Evolutionary conservation across 1,140 invertebrate genomes (phyloP).

Genomic region (Andrena cerasifolii): DNA sequence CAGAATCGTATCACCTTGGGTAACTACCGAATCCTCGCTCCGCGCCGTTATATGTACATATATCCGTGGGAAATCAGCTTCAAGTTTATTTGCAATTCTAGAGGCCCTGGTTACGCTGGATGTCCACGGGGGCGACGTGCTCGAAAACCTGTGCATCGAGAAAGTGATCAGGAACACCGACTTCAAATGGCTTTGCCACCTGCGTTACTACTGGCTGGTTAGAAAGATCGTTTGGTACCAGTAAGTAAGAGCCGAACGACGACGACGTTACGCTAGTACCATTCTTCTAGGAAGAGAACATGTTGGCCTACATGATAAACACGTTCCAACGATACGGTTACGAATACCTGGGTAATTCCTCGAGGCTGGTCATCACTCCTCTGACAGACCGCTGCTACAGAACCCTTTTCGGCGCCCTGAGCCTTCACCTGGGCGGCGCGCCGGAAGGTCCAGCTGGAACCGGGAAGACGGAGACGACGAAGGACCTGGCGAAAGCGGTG

Average conservation of each 20-base stretch:
- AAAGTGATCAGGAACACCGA: conserved; percentile 89
- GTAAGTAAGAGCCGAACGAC: background rate
- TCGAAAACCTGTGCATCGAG: conserved; percentile 87
- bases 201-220: conserved; percentile 97
- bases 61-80: background rate
- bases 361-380: conserved; percentile 94
- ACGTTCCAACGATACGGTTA: conserved; percentile 95
- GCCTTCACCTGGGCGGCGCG: conserved; percentile 93
- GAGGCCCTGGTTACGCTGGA: conserved; percentile 94
- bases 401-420: conserved; percentile 95
- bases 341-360: conserved; percentile 96
- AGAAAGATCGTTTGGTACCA: background rate
- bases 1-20: conserved; percentile 95
- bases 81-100: conserved; percentile 65
- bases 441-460: conserved; percentile 97
- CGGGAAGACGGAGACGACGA: conserved; percentile 98
- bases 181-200: conserved; percentile 95
- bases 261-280: background rate
- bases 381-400: conserved; percentile 96
- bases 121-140: conserved; percentile 95
- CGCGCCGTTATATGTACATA: background rate
- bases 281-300: conserved; percentile 83
- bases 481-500: conserved; percentile 97
- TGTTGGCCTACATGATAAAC: conserved; percentile 94
- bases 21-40: too few relatives aligned